Conservation (phyloP, 2,797 vertebrate genomes). For the Sciurus vulgaris region DNA sequence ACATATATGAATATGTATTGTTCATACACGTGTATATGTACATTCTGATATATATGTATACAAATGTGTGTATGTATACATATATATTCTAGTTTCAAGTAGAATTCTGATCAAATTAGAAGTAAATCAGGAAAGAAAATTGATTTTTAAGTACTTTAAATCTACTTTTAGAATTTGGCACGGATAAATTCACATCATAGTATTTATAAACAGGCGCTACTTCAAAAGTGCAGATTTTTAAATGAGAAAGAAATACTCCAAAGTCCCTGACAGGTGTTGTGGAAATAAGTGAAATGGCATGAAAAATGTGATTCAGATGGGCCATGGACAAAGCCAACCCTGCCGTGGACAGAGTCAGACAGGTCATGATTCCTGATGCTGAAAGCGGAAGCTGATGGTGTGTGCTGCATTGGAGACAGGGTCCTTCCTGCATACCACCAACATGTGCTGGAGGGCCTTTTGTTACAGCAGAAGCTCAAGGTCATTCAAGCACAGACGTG, state of each 20-base stretch:
- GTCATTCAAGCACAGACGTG: neutral
- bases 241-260: neutral
- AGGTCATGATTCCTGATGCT: neutral
- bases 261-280: neutral
- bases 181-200: neutral
- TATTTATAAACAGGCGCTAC: neutral
- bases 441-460: neutral
- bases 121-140: neutral
- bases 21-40: too few species aligned
- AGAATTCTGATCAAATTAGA: neutral
- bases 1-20: too few species aligned
- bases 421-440: neutral
- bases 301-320: neutral
- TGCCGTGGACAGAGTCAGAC: neutral
- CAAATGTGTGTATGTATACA: too few species aligned
- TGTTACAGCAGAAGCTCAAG: neutral
- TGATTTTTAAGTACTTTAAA: neutral
- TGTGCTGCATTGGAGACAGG: rapidly evolving
- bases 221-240: neutral
- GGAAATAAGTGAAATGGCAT: neutral
- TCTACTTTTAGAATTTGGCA: neutral
- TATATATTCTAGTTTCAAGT: neutral
- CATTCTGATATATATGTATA: too few species aligned
- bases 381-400: neutral
- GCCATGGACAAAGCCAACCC: neutral